phyloP scores from a whole-genome alignment of 2,113 vertebrate genomes.

The Muntiacus reevesi region DNA sequence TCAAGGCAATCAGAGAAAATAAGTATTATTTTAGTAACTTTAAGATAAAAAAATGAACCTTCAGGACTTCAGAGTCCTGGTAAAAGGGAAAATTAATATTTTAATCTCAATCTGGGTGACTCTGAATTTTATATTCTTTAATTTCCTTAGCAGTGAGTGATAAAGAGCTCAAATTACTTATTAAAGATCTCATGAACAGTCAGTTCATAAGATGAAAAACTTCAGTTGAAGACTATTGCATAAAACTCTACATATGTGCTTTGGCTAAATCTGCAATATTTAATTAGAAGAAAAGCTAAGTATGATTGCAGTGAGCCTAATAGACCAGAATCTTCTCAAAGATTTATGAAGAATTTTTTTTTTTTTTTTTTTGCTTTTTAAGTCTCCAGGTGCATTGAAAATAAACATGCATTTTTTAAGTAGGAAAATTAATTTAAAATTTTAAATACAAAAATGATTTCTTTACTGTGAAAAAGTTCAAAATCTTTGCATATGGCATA shows the following conservation, averaged over 20 bases:
- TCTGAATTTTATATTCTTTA: not conserved
- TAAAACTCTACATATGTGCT: not conserved
- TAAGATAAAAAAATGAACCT: slow-evolving; percentile 39
- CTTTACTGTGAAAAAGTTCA: not conserved
- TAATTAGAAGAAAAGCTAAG: not conserved
- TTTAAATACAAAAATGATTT: not conserved
- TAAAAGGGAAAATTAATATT: not conserved
- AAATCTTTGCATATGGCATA: not conserved
- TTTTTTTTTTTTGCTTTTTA: not conserved
- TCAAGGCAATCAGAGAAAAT: not conserved
- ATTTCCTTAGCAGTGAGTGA: not conserved
- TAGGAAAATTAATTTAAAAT: not conserved
- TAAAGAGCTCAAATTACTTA: slow-evolving; percentile 11
- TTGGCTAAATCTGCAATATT: not conserved
- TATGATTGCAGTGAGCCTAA: not conserved
- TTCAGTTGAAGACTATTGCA: not conserved
- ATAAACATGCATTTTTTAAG: not conserved
- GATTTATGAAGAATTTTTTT: not conserved
- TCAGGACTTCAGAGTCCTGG: not conserved
- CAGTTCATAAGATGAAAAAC: not conserved
- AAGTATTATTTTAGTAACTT: not conserved
- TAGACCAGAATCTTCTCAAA: not conserved
- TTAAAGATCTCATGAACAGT: not conserved
- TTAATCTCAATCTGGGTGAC: not conserved
- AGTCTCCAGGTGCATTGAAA: not conserved